A percentile compares a stretch with the other conserved stretches of the same genome.
These are phyloP conservation scores for Mimachlamys varia DNA, from an alignment of 2,888 invertebrate genomes.

Conservation along the genomic window DNA sequence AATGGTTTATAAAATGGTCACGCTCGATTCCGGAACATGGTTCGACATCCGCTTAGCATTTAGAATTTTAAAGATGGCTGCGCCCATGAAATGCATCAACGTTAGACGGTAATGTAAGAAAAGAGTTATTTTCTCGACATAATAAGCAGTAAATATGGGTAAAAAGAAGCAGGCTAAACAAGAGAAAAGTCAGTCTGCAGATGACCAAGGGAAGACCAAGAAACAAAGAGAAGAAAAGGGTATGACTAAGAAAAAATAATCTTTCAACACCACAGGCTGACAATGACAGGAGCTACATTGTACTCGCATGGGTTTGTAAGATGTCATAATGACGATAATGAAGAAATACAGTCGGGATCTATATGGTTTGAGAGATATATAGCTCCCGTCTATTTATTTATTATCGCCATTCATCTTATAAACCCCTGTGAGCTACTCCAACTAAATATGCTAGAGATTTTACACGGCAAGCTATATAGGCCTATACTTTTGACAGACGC, in stretches of 20 bases:
- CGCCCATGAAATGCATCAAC: background rate
- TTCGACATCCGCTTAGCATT: background rate
- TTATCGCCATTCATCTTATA: too few relatives aligned
- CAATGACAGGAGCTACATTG: background rate
- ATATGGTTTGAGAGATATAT: too few relatives aligned
- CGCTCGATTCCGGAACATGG: background rate
- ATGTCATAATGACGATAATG: too few relatives aligned
- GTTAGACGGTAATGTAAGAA: background rate
- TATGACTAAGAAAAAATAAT: background rate
- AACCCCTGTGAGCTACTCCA: too few relatives aligned
- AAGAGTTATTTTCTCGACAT: background rate
- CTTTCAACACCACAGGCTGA: background rate
- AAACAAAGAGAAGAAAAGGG: constrained; percentile 37
- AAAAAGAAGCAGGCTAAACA: constrained; percentile 39
- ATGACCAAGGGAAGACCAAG: background rate
- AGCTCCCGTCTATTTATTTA: too few relatives aligned
- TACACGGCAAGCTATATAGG: too few relatives aligned
- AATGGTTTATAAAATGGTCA: too few relatives aligned
- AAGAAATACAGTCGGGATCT: too few relatives aligned
- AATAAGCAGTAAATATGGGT: constrained; percentile 8
- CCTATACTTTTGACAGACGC: too few relatives aligned
- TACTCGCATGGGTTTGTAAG: too few relatives aligned
- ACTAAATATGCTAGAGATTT: too few relatives aligned
- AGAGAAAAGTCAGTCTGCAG: constrained; percentile 36
- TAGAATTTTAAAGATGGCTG: background rate